These are phyloP conservation scores for Myrmecophaga tridactyla DNA, from an alignment of 2,113 vertebrate species.

Conservation along the genomic window DNA sequence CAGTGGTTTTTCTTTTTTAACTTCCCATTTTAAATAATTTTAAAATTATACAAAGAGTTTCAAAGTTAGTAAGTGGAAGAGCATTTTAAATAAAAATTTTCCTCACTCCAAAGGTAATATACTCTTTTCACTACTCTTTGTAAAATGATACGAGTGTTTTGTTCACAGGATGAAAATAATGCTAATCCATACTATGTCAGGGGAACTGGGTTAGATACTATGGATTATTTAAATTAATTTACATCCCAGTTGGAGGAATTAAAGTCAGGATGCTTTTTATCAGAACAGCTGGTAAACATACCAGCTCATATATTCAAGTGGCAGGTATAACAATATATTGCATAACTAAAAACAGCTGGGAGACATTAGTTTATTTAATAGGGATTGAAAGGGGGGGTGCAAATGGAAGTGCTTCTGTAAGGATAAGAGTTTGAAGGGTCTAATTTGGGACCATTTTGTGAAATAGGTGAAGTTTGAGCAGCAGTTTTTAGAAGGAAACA, in stretches of 20 bases:
- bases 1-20: neutral
- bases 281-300: neutral
- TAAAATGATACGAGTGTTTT: neutral
- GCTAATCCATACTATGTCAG: neutral
- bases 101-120: neutral
- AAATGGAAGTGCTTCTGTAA: slow-evolving; percentile 27
- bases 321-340: slow-evolving; percentile 22
- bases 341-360: slow-evolving; percentile 47
- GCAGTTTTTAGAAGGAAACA: slow-evolving; percentile 12
- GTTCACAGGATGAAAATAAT: slow-evolving; percentile 16
- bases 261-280: slow-evolving; percentile 3
- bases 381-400: neutral
- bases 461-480: slow-evolving; percentile 9
- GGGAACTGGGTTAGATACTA: neutral
- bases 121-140: neutral
- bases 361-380: slow-evolving; percentile 37
- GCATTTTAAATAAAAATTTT: slow-evolving; percentile 28
- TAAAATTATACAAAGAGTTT: slow-evolving; percentile 18
- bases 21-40: slow-evolving; percentile 17
- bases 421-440: neutral
- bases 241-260: neutral
- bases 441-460: slow-evolving; percentile 1
- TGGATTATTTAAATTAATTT: slow-evolving; percentile 32
- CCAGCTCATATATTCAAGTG: neutral
- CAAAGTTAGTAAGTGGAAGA: neutral